A percentile compares a stretch with the other conserved stretches of the same genome.
These are phyloP conservation scores for Callorhinus ursinus DNA, from an alignment of 2,113 vertebrate genomes.

Conservation along the genomic window DNA sequence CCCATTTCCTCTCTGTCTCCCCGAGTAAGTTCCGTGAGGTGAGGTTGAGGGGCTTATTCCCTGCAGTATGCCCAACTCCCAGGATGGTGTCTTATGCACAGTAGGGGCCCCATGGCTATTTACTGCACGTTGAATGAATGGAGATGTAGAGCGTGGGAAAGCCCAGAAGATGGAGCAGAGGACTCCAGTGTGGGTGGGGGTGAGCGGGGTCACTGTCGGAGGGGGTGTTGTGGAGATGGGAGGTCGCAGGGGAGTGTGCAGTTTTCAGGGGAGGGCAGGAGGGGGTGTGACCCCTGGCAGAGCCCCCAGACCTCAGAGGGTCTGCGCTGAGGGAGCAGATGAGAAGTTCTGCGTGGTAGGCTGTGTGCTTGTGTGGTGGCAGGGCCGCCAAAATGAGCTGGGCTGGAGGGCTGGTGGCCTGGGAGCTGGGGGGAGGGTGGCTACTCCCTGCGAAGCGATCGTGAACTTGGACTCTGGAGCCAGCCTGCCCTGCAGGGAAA, in stretches of 20 bases:
- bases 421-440: no score
- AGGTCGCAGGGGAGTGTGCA: neutral
- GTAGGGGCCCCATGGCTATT: neutral
- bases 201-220: no score
- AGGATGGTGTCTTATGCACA: neutral
- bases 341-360: neutral
- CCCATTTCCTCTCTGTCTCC: neutral
- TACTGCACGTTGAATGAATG: neutral
- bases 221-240: neutral
- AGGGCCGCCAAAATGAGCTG: neutral
- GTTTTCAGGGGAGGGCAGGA: neutral
- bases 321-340: neutral
- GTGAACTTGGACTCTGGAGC: neutral
- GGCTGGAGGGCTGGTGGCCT: neutral
- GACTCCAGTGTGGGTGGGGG: no score
- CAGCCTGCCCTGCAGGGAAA: neutral
- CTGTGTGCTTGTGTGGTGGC: no score
- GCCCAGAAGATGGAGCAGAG: neutral
- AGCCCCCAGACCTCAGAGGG: neutral
- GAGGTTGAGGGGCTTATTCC: neutral
- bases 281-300: neutral
- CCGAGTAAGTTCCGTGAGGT: neutral
- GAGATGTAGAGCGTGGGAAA: neutral
- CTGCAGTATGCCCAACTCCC: neutral
- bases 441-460: neutral